A percentile compares a stretch with the other conserved stretches of the same genome.
These are phyloP conservation scores for Drosophila formosana DNA, from an alignment of 2,888 invertebrate genomes.

Conservation along the genomic window DNA sequence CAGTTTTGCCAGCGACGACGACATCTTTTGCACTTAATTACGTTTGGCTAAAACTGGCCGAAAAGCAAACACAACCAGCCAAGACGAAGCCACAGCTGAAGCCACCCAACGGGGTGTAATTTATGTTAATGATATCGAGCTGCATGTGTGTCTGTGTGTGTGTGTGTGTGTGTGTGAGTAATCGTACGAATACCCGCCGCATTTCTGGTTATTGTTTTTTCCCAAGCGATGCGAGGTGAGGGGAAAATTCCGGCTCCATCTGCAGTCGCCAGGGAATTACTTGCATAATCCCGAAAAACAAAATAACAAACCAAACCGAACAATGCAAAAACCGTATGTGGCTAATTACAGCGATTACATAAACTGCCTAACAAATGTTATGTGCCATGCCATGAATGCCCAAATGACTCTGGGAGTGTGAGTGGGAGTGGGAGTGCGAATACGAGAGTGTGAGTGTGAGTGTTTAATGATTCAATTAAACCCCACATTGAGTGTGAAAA, in stretches of 20 bases:
- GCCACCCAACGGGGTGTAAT: conserved; percentile 5
- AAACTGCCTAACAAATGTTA: conserved; percentile 46
- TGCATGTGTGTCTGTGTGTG: conserved; percentile 10
- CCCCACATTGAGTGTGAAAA: conserved; percentile 14
- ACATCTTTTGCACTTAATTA: conserved; percentile 66
- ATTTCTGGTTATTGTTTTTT: conserved; percentile 78
- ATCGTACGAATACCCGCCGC: not conserved
- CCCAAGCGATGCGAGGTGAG: not conserved
- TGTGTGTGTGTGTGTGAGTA: not conserved
- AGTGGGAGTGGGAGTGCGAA: not conserved
- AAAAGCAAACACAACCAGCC: conserved; percentile 10
- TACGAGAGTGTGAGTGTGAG: conserved; percentile 19
- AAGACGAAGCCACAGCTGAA: not conserved
- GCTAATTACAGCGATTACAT: conserved; percentile 75
- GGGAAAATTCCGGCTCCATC: conserved; percentile 10
- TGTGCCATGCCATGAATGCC: conserved; percentile 5
- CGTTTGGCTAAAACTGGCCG: conserved; percentile 7
- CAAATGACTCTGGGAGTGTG: conserved; percentile 9
- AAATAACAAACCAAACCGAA: conserved; percentile 29
- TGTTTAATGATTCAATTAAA: conserved; percentile 28
- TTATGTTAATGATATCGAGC: conserved; percentile 66
- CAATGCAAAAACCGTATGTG: conserved; percentile 60
- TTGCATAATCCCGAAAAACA: conserved; percentile 64
- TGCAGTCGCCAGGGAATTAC: conserved; percentile 23
- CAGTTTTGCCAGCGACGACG: conserved; percentile 20